Percentiles rank a stretch among this genome's conserved stretches.
phyloP scores from a whole-genome alignment of 2,888 invertebrate species.

The Trichacis sp. region DNA sequence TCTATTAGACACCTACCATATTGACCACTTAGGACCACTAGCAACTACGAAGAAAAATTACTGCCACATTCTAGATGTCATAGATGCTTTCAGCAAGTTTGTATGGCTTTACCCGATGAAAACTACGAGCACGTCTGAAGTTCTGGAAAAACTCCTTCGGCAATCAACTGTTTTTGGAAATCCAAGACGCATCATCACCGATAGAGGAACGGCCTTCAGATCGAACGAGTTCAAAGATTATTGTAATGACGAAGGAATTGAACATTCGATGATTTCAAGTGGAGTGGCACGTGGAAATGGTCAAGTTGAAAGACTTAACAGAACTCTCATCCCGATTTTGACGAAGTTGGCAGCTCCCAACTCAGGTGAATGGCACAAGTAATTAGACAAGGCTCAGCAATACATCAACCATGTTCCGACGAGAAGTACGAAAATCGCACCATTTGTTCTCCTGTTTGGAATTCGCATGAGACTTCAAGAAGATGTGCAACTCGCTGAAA shows the following conservation, averaged over 20 bases:
- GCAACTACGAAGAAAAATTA: slow-evolving; percentile 28
- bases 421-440: neutral
- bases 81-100: slow-evolving; percentile 32
- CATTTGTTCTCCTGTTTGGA: neutral
- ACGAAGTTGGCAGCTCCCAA: neutral
- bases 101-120: slow-evolving; percentile 36
- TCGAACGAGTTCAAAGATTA: slow-evolving; percentile 2
- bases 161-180: slow-evolving; percentile 39
- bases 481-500: too few relatives aligned
- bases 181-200: too few relatives aligned
- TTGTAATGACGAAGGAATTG: neutral
- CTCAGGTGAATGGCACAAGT: neutral
- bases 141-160: slow-evolving; percentile 11
- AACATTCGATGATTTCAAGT: neutral
- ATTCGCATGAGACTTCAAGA: neutral
- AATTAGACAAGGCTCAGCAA: neutral
- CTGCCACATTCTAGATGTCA: slow-evolving; percentile 25
- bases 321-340: slow-evolving; percentile 10
- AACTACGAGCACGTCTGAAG: slow-evolving; percentile 26
- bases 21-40: slow-evolving; percentile 32
- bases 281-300: slow-evolving; percentile 10
- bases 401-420: neutral
- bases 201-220: slow-evolving; percentile 6
- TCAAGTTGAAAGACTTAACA: slow-evolving; percentile 11
- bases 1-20: slow-evolving; percentile 34